Percentiles rank a stretch among this genome's conserved stretches.
phyloP scores from a whole-genome alignment of 2,888 invertebrate species.

The Empis stercorea region DNA sequence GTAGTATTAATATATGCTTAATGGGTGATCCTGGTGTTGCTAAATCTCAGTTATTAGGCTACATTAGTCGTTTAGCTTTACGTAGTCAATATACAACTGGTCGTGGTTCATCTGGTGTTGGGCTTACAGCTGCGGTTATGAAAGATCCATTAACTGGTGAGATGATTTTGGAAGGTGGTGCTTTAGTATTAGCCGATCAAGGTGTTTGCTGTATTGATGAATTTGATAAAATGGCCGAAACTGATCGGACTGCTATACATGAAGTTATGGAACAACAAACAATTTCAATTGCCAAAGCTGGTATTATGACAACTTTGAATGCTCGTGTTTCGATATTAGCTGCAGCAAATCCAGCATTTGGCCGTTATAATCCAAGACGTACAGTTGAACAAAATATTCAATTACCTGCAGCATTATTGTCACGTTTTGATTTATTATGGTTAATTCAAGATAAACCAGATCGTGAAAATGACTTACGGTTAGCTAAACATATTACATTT shows the following conservation, averaged over 20 bases:
- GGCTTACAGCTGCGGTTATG: conserved; percentile 94
- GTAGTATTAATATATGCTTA: conserved; percentile 92
- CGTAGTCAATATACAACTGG: conserved; percentile 95
- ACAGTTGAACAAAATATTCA: conserved; percentile 96
- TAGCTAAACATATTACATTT: conserved; percentile 95
- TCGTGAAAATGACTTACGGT: conserved; percentile 57
- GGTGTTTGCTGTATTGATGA: conserved; percentile 99
- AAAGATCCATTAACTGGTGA: conserved; percentile 96
- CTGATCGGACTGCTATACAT: conserved; percentile 89
- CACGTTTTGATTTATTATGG: conserved; percentile 94
- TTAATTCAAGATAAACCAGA: conserved; percentile 74
- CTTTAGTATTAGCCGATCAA: conserved; percentile 89
- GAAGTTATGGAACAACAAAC: conserved; percentile 99
- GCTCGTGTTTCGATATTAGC: conserved; percentile 95
- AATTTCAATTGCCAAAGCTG: conserved; percentile 97
- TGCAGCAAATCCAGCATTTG: conserved; percentile 98
- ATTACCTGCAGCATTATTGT: conserved; percentile 90
- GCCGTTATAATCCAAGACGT: conserved; percentile 91
- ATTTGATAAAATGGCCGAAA: conserved; percentile 98
- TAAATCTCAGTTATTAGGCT: conserved; percentile 90
- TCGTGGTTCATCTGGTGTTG: conserved; percentile 95
- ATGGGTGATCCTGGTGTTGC: conserved; percentile 99
- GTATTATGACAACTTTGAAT: conserved; percentile 96
- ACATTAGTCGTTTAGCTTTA: conserved; percentile 85
- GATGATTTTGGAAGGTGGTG: conserved; percentile 95